These are phyloP conservation scores for Cotesia vestalis DNA, from an alignment of 1,140 invertebrate genomes.

Conservation along the genomic window DNA sequence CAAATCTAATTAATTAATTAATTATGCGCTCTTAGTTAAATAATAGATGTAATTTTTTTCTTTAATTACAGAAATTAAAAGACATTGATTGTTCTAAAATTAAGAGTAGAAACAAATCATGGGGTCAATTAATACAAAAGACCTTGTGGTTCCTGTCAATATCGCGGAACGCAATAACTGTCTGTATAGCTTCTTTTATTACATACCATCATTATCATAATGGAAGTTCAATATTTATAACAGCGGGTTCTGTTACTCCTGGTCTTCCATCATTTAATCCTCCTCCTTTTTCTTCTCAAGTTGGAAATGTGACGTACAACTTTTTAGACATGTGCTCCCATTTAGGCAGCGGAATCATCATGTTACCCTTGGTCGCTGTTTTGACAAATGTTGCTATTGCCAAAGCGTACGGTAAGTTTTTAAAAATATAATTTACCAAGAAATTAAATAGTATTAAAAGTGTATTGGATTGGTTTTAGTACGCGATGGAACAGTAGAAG, in stretches of 20 bases:
- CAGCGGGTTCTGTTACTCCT: conserved; percentile 69
- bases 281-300: conserved; percentile 67
- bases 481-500: conserved; percentile 67
- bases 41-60: conserved; percentile 22
- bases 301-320: conserved; percentile 69
- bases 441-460: not conserved
- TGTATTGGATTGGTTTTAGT: conserved; percentile 50
- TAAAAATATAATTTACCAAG: conserved; percentile 8
- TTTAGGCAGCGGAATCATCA: conserved; percentile 73
- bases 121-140: conserved; percentile 60
- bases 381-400: conserved; percentile 83
- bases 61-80: conserved; percentile 72
- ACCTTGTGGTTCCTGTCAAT: conserved; percentile 79
- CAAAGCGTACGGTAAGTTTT: conserved; percentile 76
- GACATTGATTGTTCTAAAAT: conserved; percentile 65
- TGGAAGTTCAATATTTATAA: conserved; percentile 61
- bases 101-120: conserved; percentile 51
- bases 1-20: not conserved
- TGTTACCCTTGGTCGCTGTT: conserved; percentile 77
- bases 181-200: conserved; percentile 72
- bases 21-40: too few relatives aligned
- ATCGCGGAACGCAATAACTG: conserved; percentile 80
- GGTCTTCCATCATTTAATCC: conserved; percentile 69
- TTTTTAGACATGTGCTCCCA: conserved; percentile 71
- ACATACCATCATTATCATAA: conserved; percentile 58